Evolutionary conservation across 2,888 invertebrate genomes (phyloP).

Genomic region (Lepas anatifera): DNA sequence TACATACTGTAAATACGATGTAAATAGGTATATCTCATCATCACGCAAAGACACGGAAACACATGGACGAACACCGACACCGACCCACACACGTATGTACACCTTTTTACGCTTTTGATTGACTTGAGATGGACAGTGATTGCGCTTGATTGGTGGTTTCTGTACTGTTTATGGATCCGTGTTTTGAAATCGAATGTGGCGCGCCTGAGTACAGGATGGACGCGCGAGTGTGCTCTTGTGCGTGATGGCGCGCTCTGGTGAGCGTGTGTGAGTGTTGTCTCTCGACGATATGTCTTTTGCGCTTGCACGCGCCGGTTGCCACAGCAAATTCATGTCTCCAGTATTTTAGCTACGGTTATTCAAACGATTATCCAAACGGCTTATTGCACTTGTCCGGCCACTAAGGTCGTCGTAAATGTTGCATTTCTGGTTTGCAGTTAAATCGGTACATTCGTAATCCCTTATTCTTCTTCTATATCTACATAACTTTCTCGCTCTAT

Average conservation of each 20-base stretch:
- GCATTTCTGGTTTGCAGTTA: background rate
- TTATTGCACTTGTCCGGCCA: background rate
- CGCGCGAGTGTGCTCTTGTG: background rate
- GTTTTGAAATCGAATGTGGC: background rate
- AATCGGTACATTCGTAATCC: background rate
- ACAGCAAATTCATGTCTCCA: background rate
- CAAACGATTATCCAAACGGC: background rate
- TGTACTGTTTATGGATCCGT: background rate
- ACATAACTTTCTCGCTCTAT: no score
- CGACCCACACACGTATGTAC: background rate
- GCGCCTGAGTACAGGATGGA: no score
- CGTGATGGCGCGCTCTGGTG: background rate
- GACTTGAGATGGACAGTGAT: constrained; percentile 2
- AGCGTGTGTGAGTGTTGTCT: background rate
- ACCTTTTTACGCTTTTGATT: background rate
- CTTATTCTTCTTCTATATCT: no score
- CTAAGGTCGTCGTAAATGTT: no score
- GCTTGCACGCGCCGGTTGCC: no score
- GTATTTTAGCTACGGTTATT: constrained; percentile 8
- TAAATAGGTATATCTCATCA: constrained; percentile 1
- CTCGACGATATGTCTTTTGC: no score
- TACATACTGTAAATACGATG: background rate
- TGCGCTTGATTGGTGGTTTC: no score
- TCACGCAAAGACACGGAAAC: background rate
- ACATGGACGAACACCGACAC: background rate